Percentiles rank a stretch among this genome's conserved stretches.
phyloP scores from a whole-genome alignment of 2,888 invertebrate species.

The Stenolophus ochropezus region DNA sequence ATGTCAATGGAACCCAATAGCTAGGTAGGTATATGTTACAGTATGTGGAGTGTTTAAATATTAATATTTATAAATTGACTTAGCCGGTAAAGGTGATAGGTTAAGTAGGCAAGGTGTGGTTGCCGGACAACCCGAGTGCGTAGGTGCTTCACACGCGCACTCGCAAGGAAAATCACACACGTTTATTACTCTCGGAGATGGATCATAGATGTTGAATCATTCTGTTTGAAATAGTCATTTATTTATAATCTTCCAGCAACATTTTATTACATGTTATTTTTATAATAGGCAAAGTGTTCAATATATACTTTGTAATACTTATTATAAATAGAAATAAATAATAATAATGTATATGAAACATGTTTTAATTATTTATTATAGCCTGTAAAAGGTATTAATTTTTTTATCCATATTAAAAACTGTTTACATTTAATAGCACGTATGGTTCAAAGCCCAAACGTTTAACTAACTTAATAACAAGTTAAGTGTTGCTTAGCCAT shows the following conservation, averaged over 20 bases:
- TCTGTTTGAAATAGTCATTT: background rate
- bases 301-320: too few species aligned
- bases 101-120: slow-evolving; percentile 71
- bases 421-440: slow-evolving; percentile 29
- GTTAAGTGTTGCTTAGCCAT: slow-evolving; percentile 27
- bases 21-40: slow-evolving; percentile 66
- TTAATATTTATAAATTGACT: slow-evolving; percentile 72
- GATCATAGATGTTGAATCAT: background rate
- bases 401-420: slow-evolving; percentile 13
- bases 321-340: too few species aligned
- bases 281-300: too few species aligned
- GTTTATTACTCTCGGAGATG: background rate
- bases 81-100: slow-evolving; percentile 71
- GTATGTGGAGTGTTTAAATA: slow-evolving; percentile 69
- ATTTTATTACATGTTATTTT: too few species aligned
- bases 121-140: slow-evolving; percentile 65
- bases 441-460: slow-evolving; percentile 14
- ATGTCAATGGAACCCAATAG: background rate
- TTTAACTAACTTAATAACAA: slow-evolving; percentile 34
- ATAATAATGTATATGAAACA: too few species aligned
- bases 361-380: slow-evolving; percentile 34
- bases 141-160: background rate
- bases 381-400: background rate
- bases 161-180: background rate
- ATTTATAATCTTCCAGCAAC: too few species aligned